phyloP scores from a whole-genome alignment of 37 sponge, comb jelly and placozoan genomes.

The Geodia barretti region DNA sequence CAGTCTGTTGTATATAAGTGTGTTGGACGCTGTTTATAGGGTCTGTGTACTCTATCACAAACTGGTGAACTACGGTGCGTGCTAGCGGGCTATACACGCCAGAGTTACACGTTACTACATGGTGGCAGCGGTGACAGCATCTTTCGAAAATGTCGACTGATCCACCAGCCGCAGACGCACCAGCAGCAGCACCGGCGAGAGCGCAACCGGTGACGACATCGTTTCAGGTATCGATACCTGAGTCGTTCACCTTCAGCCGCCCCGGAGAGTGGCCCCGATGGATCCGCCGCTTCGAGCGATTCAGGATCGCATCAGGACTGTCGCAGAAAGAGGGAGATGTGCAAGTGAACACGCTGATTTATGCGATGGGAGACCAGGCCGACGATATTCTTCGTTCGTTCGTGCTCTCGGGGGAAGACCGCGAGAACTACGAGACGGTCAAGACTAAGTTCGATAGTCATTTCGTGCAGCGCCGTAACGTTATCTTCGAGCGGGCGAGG shows the following conservation, averaged over 20 bases:
- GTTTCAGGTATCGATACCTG: slow-evolving; percentile 28
- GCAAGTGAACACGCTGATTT: slow-evolving; percentile 42
- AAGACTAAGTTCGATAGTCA: slow-evolving; percentile 26
- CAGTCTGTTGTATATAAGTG: too few species aligned
- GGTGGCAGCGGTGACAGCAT: too few species aligned
- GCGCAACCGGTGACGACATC: too few species aligned
- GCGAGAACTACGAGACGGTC: slow-evolving; percentile 25
- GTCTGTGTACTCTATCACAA: too few species aligned
- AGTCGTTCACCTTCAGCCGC: slow-evolving; percentile 21
- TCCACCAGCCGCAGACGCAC: too few species aligned
- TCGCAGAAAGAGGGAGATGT: slow-evolving; percentile 8
- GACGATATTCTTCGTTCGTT: slow-evolving; percentile 42
- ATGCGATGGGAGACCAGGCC: slow-evolving; percentile 37
- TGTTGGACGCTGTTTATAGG: too few species aligned
- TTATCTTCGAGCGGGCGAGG: slow-evolving; percentile 38
- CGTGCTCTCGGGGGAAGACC: slow-evolving; percentile 17
- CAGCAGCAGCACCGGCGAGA: too few species aligned
- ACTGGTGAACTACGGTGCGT: too few species aligned
- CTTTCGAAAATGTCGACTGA: too few species aligned
- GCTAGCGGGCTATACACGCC: too few species aligned
- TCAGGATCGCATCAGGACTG: slow-evolving; percentile 27
- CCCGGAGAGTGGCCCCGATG: slow-evolving; percentile 49
- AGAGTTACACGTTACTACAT: too few species aligned
- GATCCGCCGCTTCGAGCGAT: slow-evolving; percentile 42
- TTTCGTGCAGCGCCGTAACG: slow-evolving; percentile 26